These are phyloP conservation scores for Mobula hypostoma DNA, from an alignment of 2,113 vertebrate species.

Conservation along the genomic window DNA sequence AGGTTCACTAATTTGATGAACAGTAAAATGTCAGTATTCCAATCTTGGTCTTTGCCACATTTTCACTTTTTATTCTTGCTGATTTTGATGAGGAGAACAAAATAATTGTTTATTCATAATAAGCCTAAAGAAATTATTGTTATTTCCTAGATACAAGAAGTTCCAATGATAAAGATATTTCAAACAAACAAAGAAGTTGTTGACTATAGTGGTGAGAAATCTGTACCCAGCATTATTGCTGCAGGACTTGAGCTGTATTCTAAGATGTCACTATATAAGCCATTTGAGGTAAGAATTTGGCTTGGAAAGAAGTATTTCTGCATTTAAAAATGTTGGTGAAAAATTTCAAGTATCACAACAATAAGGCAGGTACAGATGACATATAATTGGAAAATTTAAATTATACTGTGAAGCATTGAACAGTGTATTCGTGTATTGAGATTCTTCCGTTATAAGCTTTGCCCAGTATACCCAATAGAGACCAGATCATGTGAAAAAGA, in stretches of 20 bases:
- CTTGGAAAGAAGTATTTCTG: not conserved
- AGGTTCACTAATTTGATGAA: not conserved
- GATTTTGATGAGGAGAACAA: not conserved
- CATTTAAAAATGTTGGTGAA: not conserved
- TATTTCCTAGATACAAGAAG: slow-evolving; percentile 74
- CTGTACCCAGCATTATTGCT: slow-evolving; percentile 73
- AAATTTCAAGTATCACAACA: not conserved
- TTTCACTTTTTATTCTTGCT: not conserved
- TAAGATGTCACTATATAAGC: slow-evolving; percentile 76
- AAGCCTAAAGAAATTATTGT: not conserved
- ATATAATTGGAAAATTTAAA: not conserved
- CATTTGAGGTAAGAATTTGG: slow-evolving; percentile 68
- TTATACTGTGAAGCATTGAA: not conserved
- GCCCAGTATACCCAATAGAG: not conserved
- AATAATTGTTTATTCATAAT: not conserved
- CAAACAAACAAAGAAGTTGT: slow-evolving; percentile 84
- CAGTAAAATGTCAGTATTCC: not conserved
- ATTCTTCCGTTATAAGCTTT: not conserved
- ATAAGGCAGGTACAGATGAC: not conserved
- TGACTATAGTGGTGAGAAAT: slow-evolving; percentile 84
- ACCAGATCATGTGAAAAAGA: not conserved
- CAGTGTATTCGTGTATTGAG: not conserved
- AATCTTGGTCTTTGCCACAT: not conserved
- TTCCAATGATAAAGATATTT: slow-evolving; percentile 94
- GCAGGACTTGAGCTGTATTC: slow-evolving; percentile 82